A percentile compares a stretch with the other conserved stretches of the same genome.
Conservation (phyloP, 2,888 invertebrate species). For the Apoda limacodes region DNA sequence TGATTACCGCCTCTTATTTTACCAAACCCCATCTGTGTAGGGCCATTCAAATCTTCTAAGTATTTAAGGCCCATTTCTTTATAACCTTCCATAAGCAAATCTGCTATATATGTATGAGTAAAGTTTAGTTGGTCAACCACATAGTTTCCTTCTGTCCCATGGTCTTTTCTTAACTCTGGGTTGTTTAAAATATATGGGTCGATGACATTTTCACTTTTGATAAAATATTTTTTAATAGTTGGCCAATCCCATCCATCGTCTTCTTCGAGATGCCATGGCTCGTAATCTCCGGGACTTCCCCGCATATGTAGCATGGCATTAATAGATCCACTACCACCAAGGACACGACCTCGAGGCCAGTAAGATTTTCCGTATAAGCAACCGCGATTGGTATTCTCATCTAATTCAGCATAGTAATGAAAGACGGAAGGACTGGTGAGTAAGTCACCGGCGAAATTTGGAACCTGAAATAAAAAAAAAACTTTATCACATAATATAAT, state of each 20-base stretch:
- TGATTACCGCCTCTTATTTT: slow-evolving; percentile 61
- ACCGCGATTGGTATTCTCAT: slow-evolving; percentile 37
- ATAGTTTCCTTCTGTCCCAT: slow-evolving; percentile 61
- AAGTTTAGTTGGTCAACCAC: slow-evolving; percentile 59
- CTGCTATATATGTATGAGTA: slow-evolving; percentile 39
- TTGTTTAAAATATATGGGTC: slow-evolving; percentile 49
- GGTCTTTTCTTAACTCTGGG: slow-evolving; percentile 38
- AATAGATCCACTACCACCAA: slow-evolving; percentile 57
- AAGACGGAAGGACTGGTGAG: slow-evolving; percentile 37
- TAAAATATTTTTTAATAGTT: slow-evolving; percentile 44
- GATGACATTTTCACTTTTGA: slow-evolving; percentile 49
- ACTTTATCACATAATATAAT: too few relatives aligned
- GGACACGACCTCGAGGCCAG: slow-evolving; percentile 51
- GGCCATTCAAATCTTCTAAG: slow-evolving; percentile 49
- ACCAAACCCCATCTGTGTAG: slow-evolving; percentile 64
- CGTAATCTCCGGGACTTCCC: slow-evolving; percentile 47
- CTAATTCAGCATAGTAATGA: slow-evolving; percentile 48
- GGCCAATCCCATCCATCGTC: slow-evolving; percentile 55
- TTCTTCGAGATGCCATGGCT: slow-evolving; percentile 41
- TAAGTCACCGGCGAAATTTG: slow-evolving; percentile 41
- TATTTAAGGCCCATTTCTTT: slow-evolving; percentile 59
- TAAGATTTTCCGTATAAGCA: slow-evolving; percentile 34
- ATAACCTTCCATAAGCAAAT: slow-evolving; percentile 47
- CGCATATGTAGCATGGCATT: slow-evolving; percentile 53
- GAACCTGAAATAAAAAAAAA: slow-evolving; percentile 46